Evolutionary conservation across 2,888 invertebrate species (phyloP).

Genomic region (Phasia obesa): DNA sequence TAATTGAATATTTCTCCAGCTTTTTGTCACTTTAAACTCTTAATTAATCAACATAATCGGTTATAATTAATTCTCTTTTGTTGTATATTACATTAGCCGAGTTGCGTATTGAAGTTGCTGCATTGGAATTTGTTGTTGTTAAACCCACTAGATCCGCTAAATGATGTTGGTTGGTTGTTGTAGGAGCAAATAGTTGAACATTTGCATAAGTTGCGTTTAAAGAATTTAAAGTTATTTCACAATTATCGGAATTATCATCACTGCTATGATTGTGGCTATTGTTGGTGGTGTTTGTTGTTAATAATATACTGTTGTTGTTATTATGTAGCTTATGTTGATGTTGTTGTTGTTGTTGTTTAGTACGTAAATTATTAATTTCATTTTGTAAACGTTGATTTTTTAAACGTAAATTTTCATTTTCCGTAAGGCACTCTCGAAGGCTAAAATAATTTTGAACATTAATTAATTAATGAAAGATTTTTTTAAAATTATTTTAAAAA

Average conservation of each 20-base stretch:
- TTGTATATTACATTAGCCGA: constrained; percentile 67
- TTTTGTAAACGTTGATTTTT: constrained; percentile 78
- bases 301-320: constrained; percentile 55
- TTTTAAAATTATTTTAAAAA: too few species aligned
- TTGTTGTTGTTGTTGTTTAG: constrained; percentile 75
- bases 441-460: constrained; percentile 71
- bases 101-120: constrained; percentile 28
- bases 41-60: constrained; percentile 78
- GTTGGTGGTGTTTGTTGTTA: constrained; percentile 60
- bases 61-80: constrained; percentile 78
- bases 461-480: too few species aligned
- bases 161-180: constrained; percentile 62
- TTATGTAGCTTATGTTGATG: constrained; percentile 71
- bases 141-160: constrained; percentile 67
- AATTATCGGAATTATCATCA: constrained; percentile 73
- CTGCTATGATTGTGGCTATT: constrained; percentile 75
- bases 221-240: constrained; percentile 68
- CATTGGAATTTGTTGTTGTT: constrained; percentile 70
- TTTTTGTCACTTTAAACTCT: neutral
- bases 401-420: constrained; percentile 77
- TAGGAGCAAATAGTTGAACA: constrained; percentile 62
- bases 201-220: constrained; percentile 66
- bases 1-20: neutral
- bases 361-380: constrained; percentile 76
- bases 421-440: constrained; percentile 79